Conservation (phyloP, 2,888 invertebrate species). For the Lithophane semibrunnea region DNA sequence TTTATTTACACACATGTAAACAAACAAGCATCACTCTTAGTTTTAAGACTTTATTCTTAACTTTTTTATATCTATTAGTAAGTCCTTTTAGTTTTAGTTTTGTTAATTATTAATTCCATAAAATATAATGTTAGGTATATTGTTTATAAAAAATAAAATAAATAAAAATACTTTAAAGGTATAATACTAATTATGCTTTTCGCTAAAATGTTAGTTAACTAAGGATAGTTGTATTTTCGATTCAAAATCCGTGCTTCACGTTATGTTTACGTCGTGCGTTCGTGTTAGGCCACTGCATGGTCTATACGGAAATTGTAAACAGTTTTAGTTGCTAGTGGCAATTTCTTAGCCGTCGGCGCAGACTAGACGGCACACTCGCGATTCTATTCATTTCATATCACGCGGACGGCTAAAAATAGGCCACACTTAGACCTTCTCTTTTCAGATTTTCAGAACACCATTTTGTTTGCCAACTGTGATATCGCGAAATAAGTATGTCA, state of each 20-base stretch:
- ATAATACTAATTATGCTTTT: background rate
- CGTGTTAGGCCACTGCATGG: background rate
- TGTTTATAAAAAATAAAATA: too few species aligned
- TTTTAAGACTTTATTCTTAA: background rate
- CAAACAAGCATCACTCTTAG: background rate
- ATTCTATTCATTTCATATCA: slow-evolving; percentile 70
- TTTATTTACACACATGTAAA: too few species aligned
- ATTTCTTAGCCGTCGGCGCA: slow-evolving; percentile 70
- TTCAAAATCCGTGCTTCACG: background rate
- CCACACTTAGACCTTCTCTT: slow-evolving; percentile 64
- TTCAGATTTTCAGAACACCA: slow-evolving; percentile 44
- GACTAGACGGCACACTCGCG: slow-evolving; percentile 66
- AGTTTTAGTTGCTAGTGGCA: slow-evolving; percentile 70
- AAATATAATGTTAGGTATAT: too few species aligned
- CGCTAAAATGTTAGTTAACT: background rate
- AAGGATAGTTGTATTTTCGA: background rate
- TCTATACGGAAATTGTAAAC: slow-evolving; percentile 57
- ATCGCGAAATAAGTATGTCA: slow-evolving; percentile 18
- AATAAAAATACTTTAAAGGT: too few species aligned
- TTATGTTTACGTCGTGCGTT: background rate
- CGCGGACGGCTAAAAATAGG: slow-evolving; percentile 72
- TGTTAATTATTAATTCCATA: too few species aligned
- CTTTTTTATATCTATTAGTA: too few species aligned
- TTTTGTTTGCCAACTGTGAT: slow-evolving; percentile 42
- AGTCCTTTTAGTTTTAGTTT: too few species aligned